Conservation (phyloP, 2,888 invertebrate species). For the Phaedon cochleariae region DNA sequence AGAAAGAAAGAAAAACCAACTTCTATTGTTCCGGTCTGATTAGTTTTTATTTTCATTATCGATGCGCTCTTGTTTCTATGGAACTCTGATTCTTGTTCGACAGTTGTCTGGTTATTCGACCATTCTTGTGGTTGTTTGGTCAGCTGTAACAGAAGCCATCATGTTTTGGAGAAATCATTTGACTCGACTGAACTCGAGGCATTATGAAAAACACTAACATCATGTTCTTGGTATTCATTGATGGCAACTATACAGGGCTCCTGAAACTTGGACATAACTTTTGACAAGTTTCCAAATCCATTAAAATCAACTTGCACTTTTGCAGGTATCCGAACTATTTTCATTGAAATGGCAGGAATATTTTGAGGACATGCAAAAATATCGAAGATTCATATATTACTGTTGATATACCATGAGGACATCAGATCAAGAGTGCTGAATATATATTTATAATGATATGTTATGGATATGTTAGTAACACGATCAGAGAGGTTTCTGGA, state of each 20-base stretch:
- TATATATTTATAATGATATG: no score
- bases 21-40: not conserved
- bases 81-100: not conserved
- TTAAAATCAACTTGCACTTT: no score
- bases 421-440: no score
- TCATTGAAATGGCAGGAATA: no score
- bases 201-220: not conserved
- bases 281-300: no score
- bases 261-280: not conserved
- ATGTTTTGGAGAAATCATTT: not conserved
- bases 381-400: no score
- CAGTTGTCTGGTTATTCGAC: not conserved
- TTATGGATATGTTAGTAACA: no score
- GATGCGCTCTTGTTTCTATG: not conserved
- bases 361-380: no score
- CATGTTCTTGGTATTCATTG: not conserved
- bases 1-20: not conserved
- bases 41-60: not conserved
- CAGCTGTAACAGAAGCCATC: not conserved
- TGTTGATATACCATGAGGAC: no score
- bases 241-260: not conserved
- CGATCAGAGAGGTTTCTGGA: no score
- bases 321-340: no score
- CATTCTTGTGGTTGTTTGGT: not conserved
- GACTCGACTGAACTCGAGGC: not conserved